Base-by-base conservation (phyloP, 2,888 invertebrate genomes). In the Drosophila lacicola region DNA sequence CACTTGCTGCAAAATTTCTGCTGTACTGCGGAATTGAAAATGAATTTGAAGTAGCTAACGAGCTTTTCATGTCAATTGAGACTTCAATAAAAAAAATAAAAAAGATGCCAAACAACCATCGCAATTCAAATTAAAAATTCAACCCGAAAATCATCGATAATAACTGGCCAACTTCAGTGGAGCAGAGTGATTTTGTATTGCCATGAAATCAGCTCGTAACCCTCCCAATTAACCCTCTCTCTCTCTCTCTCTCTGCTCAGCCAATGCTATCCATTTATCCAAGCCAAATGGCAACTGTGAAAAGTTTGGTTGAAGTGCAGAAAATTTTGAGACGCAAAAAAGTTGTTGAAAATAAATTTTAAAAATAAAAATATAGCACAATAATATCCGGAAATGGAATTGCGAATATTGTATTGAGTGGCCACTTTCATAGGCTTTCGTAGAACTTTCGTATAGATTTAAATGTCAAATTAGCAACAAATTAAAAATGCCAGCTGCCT, bases 381-480 rank as follows among this genome's bases (percentile, higher is more conserved):
- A 50, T 25, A 21, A 36, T 13, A 45, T 17, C 29, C 17, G 13
- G n/a, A 56, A 36, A 67, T 17, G 54, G 54, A 39, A 44, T 44
- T 61, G 45, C 14, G 37, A 14, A 55, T 37, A 21, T 55, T 41
- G 42, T 60, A 49, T 64, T 49, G 60, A 79, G 67, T 78, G 70
- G 44, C 36, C 41, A 53, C 34, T 66, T 64, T 66, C 62, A 67
- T 70, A 44, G 57, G 45, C 56, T 82, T 67, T 55, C 50, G 67
- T 62, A 64, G 55, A 65, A 61, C 50, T 73, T 58, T 65, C 55
- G 68, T 61, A 58, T 17, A 55, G 74, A 69, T 66, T 70, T 76
- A 70, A 69, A 85, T 78, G 80, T 78, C 89, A 86, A 86, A 87
- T 87, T 84, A 88, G 80, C 70, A 72, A 68, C 73, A 76, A 80